Percentiles rank a stretch among this genome's conserved stretches.
These are phyloP conservation scores for Chiridota heheva DNA, from an alignment of 35 echinoderm and acorn worm genomes.

Conservation along the genomic window DNA sequence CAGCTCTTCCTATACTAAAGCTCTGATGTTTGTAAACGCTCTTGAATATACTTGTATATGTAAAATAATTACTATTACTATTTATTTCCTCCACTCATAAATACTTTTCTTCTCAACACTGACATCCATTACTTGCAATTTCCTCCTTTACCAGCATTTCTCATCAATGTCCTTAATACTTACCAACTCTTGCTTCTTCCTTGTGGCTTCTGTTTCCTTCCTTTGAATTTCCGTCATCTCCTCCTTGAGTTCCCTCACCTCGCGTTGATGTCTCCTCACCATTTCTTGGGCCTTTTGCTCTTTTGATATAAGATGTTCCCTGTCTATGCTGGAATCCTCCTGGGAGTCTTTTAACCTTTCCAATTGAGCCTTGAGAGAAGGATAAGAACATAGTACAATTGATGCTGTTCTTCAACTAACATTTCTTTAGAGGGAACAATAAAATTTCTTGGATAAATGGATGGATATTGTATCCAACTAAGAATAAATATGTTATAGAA, in stretches of 20 bases:
- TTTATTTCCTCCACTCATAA: too few relatives aligned
- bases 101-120: too few relatives aligned
- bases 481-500: too few relatives aligned
- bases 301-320: slow-evolving; percentile 40
- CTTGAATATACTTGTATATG: too few relatives aligned
- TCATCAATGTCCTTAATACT: slow-evolving; percentile 24
- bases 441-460: too few relatives aligned
- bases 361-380: slow-evolving; percentile 53
- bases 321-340: slow-evolving; percentile 54
- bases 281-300: slow-evolving; percentile 57
- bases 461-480: too few relatives aligned
- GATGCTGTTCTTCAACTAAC: too few relatives aligned
- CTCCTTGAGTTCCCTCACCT: slow-evolving; percentile 74
- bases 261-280: slow-evolving; percentile 61
- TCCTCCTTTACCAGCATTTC: neutral
- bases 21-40: too few relatives aligned
- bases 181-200: slow-evolving; percentile 90
- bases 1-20: too few relatives aligned
- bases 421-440: too few relatives aligned
- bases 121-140: too few relatives aligned
- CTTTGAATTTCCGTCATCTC: slow-evolving; percentile 68
- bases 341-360: slow-evolving; percentile 77
- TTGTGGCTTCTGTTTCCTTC: slow-evolving; percentile 66
- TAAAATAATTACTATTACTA: too few relatives aligned
- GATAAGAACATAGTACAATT: neutral